Base-by-base conservation (phyloP, 1,140 invertebrate species). In the Harpegnathos saltator region DNA sequence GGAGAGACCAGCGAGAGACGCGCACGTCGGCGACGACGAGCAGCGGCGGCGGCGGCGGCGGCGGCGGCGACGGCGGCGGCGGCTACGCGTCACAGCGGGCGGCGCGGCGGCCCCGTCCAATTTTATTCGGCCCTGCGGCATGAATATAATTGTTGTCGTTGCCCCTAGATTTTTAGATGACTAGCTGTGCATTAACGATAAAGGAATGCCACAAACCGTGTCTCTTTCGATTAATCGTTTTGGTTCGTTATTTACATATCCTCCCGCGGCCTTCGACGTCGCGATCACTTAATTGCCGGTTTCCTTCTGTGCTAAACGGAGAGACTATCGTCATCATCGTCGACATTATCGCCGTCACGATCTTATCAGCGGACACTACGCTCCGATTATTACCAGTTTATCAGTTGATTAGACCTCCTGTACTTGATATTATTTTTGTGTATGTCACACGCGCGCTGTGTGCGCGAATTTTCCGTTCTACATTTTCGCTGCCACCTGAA, bases 61-160 rank as follows among this genome's bases (percentile, higher is more conserved):
- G 61, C 72, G 24, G 38, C 22, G 66, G 61, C 29, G n/a, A n/a
- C n/a, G n/a, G 73, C 63, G 72, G 78, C 84, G 54, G n/a, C 66
- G 26, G 38, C 38, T 44, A 78, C 33, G 52, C 58, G 38, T 77
- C 73, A n/a, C n/a, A 77, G 59, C 72, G 38, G 24, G 22, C 77
- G 71, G 52, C 38, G 61, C 72, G 24, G 38, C 22, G 66, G 61
- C 29, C 84, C 61, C 58, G 71, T 83, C 83, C 83, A 88, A 89
- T 85, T 85, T 92, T 91, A 85, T 90, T 92, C 90, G 90, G 87
- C 91, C 92, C 92, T 93, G 91, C 92, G 93, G 94, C 94, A 94
- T 94, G 94, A 94, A 92, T 93, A 88, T 93, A 88, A 91, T 92
- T 93, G 94, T 94, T 94, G 93, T 94, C 91, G 93, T 94, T 94